Conservation (phyloP, 2,888 invertebrate species). For the Pecten maximus region DNA sequence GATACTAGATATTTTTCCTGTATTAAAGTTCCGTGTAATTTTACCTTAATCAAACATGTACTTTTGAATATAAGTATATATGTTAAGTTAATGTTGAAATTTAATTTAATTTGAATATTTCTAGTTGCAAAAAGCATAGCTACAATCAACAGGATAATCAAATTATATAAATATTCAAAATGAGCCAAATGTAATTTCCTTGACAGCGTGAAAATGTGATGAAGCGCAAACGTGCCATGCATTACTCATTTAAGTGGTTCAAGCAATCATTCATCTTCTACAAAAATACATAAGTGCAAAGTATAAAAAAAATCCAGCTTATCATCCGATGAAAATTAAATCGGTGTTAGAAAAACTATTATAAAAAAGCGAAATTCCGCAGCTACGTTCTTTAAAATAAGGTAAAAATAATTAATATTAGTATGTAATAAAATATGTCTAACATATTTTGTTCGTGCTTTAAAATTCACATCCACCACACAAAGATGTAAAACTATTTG, state of each 20-base stretch:
- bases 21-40: too few relatives aligned
- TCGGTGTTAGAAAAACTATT: not conserved
- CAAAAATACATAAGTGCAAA: not conserved
- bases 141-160: not conserved
- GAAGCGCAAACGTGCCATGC: conserved; percentile 28
- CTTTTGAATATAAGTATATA: too few relatives aligned
- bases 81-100: too few relatives aligned
- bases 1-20: too few relatives aligned
- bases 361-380: not conserved
- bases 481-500: conserved; percentile 32
- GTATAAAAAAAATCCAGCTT: conserved; percentile 11
- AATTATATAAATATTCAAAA: not conserved
- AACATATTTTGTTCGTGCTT: not conserved
- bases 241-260: not conserved
- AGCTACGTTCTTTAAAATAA: not conserved
- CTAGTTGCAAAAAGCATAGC: not conserved
- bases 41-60: too few relatives aligned
- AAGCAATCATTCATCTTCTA: not conserved
- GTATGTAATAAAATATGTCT: not conserved
- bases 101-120: too few relatives aligned
- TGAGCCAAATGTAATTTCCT: not conserved
- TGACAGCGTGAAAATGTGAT: not conserved
- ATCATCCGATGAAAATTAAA: conserved; percentile 14
- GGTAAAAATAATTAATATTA: not conserved
- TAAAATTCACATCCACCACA: not conserved